phyloP scores from a whole-genome alignment of 2,113 vertebrate species.

The Fregata magnificens region DNA sequence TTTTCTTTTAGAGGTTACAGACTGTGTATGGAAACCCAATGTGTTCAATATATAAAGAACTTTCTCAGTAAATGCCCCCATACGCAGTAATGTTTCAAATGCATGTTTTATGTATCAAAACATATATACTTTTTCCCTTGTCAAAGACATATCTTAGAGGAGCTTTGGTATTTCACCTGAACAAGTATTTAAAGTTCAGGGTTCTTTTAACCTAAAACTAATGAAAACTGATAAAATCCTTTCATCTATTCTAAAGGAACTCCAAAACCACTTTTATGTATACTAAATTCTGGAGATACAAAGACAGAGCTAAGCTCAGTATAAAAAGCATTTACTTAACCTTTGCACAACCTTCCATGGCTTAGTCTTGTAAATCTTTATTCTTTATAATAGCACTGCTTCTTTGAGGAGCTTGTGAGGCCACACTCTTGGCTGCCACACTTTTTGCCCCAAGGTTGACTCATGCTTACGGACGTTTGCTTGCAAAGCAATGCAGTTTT shows the following conservation, averaged over 20 bases:
- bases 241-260: not conserved
- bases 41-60: not conserved
- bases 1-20: not conserved
- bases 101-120: not conserved
- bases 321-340: not conserved
- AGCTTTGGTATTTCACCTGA: not conserved
- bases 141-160: not conserved
- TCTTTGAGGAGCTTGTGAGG: not conserved
- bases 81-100: not conserved
- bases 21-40: not conserved
- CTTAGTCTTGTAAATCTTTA: not conserved
- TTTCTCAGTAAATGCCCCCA: not conserved
- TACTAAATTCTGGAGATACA: not conserved
- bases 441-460: not conserved
- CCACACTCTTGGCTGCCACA: not conserved
- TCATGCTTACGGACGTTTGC: not conserved
- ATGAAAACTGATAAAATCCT: not conserved
- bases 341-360: not conserved
- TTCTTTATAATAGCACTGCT: not conserved
- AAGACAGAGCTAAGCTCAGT: not conserved
- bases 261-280: not conserved
- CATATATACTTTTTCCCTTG: not conserved
- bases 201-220: not conserved
- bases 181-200: not conserved
- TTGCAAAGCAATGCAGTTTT: not conserved